Evolutionary conservation across 2,113 vertebrate genomes (phyloP), one percentile per base, ranked within the genome.

Genomic region (Ptychochromis oligacanthus): DNA sequence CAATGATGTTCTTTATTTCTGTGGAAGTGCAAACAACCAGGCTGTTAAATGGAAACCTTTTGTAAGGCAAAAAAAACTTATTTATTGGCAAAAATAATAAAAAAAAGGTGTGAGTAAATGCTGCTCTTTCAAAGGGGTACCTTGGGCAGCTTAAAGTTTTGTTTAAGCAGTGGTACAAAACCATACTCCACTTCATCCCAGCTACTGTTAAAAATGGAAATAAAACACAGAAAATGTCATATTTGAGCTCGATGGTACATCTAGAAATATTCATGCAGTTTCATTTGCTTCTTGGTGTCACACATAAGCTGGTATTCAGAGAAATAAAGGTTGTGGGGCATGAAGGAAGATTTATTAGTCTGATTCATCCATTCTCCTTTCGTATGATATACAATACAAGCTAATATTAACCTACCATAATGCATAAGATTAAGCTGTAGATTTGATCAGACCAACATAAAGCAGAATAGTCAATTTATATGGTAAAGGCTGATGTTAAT

Each of bases 291-390:
- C 38, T 18, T 75, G 70, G 72, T 36, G 80, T 89, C 74, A 55
- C 80, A 52, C 18, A 70, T 15, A 52, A 52, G 46, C 46, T 31
- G 46, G 26, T 31, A 72, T 72, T 72, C 18, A 77, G 38, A 85
- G 75, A 88, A 93, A 91, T 88, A 93, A 93, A 93, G 59, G 54
- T 76, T 75, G 60, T 67, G 49, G 54, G 82, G 84, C 79, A 87
- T 89, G 72, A 89, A 58, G 65, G 62, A 26, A 56, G 6, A 18
- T 72, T 52, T 52, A 52, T 75, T 18, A 1, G 20, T 83, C 28
- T 84, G 11, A 82, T 14, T 38, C 13, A 56, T 22, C 4, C 20
- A 6, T 18, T 54, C 11, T 72, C 20, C 67, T 54, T 54, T 28
- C 20, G 43, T 54, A 18, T 54, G 67, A 31, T 54, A 52, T 17